Evolutionary conservation across 2,888 invertebrate genomes (phyloP), one percentile per base, ranked within the genome.

Genomic region (Cataglyphis livida): DNA sequence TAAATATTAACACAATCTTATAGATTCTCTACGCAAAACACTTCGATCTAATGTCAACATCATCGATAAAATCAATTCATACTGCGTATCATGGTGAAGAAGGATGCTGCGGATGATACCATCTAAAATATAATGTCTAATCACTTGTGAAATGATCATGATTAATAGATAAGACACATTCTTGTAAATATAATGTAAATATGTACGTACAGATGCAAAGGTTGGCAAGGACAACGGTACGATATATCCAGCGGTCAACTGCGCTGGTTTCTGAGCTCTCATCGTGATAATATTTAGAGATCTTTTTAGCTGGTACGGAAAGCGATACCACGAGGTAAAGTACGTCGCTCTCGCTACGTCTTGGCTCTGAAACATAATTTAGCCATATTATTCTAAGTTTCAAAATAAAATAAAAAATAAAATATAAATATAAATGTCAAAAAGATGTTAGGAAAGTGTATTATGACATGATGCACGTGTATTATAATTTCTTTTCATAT

Each of bases 231-330:
- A 92, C 5, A 92, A 78, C 0, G 74, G 78, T 10, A 91, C 78
- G 79, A 91, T 90, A 71, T 90, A 87, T 1, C 91, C 92, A 1
- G 91, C 93, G 10, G 87, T 90, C 38, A 93, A 32, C 3, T 85
- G 87, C 18, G 90, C 84, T 3, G 91, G 87, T 48, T 78, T 87
- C 48, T 90, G 90, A 9, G 89, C 73, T 79, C 89, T 85, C 64
- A 83, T 75, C 35, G 91, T 86, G 32, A 92, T 83, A 32, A 92
- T 85, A 25, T 35, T 35, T 5, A 85, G 21, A 4, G 85, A 78
- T 64, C 71, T 88, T 57, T 51, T 84, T 21, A 87, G 5, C 9
- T 59, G 75, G 1, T 25, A 25, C 18, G 87, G 65, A 28, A 86
- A 86, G 1, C 61, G 79, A 71, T 90, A 88, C 91, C 91, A 91